Base-by-base conservation (phyloP, 2,113 vertebrate genomes). In the Onychostruthus taczanowskii region DNA sequence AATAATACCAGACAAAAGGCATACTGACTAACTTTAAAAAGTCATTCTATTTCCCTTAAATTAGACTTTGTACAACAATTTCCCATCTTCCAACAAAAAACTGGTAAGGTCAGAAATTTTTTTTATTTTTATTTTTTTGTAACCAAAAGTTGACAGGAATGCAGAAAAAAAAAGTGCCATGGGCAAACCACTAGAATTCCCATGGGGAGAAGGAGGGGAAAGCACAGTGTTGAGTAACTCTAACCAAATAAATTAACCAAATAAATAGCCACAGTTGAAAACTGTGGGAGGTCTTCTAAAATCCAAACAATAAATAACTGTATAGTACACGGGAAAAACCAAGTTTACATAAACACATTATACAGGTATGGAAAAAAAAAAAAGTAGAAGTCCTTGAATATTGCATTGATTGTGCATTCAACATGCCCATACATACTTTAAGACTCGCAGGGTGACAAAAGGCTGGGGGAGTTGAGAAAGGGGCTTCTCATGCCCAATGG, bases 391-490 rank as follows among this genome's bases (percentile, higher is more conserved):
- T 98, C 97, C 96, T 98, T 98, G 98, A 98, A 98, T 98, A 99
- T 99, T 99, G 99, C 99, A 99, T 99, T 99, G 99, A 98, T 99
- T 98, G 99, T 99, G 98, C 99, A 99, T 98, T 98, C 98, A 98
- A 98, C 98, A 97, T 97, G 98, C 98, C 98, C 98, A 98, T 97
- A 98, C 97, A 96, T 96, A 98, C 96, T 97, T 97, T 98, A 98
- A 98, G 97, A 98, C 96, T 97, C 95, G 98, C 97, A 98, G 98
- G 98, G 97, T 98, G 98, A 98, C 97, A 98, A 98, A 95, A 95
- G 97, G 97, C 97, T n/a, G 12, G 96, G 96, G 91, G 95, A 94
- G 93, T 93, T 95, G 91, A 97, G 93, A 96, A 95, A 78, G 96
- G 97, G 97, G 95, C 97, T 97, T 95, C 81, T 94, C 93, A 95